Evolutionary conservation across 2,888 invertebrate species (phyloP), one percentile per base, ranked within the genome.

Genomic region (Lissonota sp.): DNA sequence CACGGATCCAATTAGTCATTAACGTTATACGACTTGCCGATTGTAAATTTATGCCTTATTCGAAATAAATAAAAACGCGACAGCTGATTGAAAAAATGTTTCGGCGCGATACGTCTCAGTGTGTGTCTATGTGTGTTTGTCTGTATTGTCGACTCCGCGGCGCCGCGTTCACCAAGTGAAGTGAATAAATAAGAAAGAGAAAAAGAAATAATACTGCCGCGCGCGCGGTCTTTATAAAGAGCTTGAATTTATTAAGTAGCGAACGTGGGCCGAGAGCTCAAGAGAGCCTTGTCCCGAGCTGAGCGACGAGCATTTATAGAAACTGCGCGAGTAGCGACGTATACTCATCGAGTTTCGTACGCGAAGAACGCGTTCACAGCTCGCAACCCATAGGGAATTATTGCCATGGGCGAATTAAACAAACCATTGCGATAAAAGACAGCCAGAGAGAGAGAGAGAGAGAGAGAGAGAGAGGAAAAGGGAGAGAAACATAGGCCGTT

Each of bases 391-490:
- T 62, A 70, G 42, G 26, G 53, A 81, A 74, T 81, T 78, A 81
- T 81, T 66, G 60, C 74, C 49, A 46, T 70, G 73, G n/a, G 42
- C 76, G 73, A 79, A 79, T 82, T 78, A 77, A 78, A 71, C 75
- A 80, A 79, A 87, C 75, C 83, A 82, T 85, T 76, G 80, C 84
- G 86, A 87, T 86, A 89, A 87, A 83, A 79, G 62, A 76, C 60
- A 63, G 39, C 74, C 69, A 39, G 8, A 26, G 46, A 70, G 14
- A 12, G 40, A 53, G 55, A 14, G 6, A 12, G 39, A 67, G 16
- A 14, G 46, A 49, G 51, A 7, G 7, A 6, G 37, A 12, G 40
- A 44, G 39, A 53, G 51, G 37, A 14, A 40, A 5, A 14, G 42
- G 66, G 66, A 42, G 16, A 42, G 62, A 67, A 73, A 64, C 58